Evolutionary conservation across 92 coral and sea anemone species (phyloP).

Genomic region (Metridium senile): DNA sequence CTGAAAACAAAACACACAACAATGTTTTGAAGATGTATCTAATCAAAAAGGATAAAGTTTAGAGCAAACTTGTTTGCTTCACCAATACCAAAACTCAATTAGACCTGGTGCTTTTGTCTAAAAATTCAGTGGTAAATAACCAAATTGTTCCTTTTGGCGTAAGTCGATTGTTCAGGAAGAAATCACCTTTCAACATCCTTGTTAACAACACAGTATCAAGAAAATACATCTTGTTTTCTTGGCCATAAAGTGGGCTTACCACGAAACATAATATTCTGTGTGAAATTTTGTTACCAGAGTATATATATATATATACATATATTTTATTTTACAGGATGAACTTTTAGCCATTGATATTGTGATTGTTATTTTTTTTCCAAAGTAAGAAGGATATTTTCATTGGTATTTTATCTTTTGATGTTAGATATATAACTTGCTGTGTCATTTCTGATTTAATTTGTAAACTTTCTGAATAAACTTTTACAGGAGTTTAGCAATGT

Average conservation of each 20-base stretch:
- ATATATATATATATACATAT: slow-evolving; percentile 25
- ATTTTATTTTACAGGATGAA: slow-evolving; percentile 31
- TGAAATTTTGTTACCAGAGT: slow-evolving; percentile 26
- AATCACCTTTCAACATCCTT: no score
- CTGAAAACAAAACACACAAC: no score
- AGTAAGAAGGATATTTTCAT: slow-evolving; percentile 15
- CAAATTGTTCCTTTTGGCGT: no score
- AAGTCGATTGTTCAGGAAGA: no score
- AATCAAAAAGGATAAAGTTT: no score
- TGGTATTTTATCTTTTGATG: slow-evolving; percentile 16
- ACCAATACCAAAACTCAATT: no score
- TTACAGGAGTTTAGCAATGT: slow-evolving; percentile 14
- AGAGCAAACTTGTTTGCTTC: no score
- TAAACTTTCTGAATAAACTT: slow-evolving; percentile 32
- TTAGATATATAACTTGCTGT: slow-evolving; percentile 5
- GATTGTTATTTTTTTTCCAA: slow-evolving; percentile 4
- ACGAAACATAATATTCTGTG: not conserved
- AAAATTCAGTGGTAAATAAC: no score
- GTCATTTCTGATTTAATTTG: slow-evolving; percentile 28
- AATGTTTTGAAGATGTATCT: no score
- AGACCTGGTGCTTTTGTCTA: no score
- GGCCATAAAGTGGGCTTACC: not conserved
- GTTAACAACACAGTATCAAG: not conserved
- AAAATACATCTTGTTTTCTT: slow-evolving; percentile 2
- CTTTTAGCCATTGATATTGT: slow-evolving; percentile 22